Conservation (phyloP, 2,888 invertebrate species). For the Drosophila niveifrons region DNA sequence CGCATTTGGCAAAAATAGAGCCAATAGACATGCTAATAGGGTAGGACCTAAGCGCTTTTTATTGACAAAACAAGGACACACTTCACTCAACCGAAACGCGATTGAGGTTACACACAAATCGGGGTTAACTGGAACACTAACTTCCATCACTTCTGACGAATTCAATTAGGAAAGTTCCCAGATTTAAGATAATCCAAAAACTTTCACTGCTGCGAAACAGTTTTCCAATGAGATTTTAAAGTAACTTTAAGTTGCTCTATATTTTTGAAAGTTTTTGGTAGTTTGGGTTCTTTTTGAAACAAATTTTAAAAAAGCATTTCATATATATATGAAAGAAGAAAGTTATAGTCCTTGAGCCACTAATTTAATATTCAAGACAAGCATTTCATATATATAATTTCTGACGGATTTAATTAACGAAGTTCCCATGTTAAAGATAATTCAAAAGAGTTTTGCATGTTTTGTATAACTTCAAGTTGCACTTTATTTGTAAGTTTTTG, state of each 20-base stretch:
- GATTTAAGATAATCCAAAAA: not conserved
- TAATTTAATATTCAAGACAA: too few relatives aligned
- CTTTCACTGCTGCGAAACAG: not conserved
- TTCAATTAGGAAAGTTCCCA: not conserved
- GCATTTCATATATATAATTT: too few relatives aligned
- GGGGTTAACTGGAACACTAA: constrained; percentile 2
- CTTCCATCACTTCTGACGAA: not conserved
- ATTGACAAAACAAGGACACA: constrained; percentile 58
- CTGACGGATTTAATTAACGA: not conserved
- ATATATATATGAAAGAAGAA: too few relatives aligned
- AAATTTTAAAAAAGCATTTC: too few relatives aligned
- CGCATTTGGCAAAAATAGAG: constrained; percentile 37
- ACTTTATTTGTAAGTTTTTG: too few relatives aligned
- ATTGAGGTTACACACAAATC: constrained; percentile 27
- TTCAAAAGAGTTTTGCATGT: not conserved
- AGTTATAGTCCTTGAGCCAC: too few relatives aligned
- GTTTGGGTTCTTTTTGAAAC: too few relatives aligned
- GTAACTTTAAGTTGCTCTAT: too few relatives aligned
- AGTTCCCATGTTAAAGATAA: not conserved
- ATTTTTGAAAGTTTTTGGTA: too few relatives aligned
- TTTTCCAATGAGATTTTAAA: too few relatives aligned
- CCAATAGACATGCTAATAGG: not conserved
- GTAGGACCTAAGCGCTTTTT: constrained; percentile 33
- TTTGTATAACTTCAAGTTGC: too few relatives aligned
- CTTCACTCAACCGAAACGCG: constrained; percentile 18